Conservation (phyloP, 2,888 invertebrate genomes). For the Agrenia bidenticulata region DNA sequence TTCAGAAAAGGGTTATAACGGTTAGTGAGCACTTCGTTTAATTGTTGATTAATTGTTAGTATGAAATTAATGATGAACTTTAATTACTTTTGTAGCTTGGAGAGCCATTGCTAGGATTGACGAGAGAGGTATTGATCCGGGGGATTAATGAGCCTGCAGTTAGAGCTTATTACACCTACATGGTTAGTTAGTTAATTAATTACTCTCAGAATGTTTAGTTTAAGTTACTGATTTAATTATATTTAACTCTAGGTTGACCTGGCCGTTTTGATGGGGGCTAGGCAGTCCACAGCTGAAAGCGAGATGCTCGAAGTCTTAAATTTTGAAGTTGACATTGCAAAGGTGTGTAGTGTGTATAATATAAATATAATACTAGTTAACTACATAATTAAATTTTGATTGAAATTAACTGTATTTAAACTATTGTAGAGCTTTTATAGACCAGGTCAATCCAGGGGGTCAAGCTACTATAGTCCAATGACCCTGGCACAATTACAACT, state of each 20-base stretch:
- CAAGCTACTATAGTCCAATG: slow-evolving; percentile 85
- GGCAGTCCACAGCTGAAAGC: slow-evolving; percentile 64
- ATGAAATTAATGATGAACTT: no score
- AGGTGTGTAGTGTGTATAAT: no score
- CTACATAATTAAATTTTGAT: neutral
- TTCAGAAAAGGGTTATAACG: slow-evolving; percentile 76
- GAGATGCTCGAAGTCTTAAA: slow-evolving; percentile 76
- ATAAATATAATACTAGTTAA: neutral
- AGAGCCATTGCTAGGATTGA: slow-evolving; percentile 76
- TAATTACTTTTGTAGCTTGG: slow-evolving; percentile 66
- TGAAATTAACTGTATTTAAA: neutral
- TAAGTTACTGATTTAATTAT: no score
- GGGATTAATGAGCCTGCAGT: slow-evolving; percentile 80
- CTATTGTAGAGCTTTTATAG: slow-evolving; percentile 23
- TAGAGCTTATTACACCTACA: slow-evolving; percentile 74
- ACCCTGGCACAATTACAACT: slow-evolving; percentile 71
- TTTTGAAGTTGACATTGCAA: slow-evolving; percentile 86
- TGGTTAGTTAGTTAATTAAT: slow-evolving; percentile 20
- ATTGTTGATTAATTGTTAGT: neutral
- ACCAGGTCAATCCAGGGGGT: slow-evolving; percentile 59
- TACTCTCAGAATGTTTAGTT: no score
- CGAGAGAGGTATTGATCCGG: slow-evolving; percentile 78
- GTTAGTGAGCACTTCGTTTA: slow-evolving; percentile 61
- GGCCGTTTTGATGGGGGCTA: slow-evolving; percentile 79
- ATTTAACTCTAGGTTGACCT: slow-evolving; percentile 71